These are phyloP conservation scores for Zaprionus nigranus DNA, from an alignment of 1,140 invertebrate species.

Conservation along the genomic window DNA sequence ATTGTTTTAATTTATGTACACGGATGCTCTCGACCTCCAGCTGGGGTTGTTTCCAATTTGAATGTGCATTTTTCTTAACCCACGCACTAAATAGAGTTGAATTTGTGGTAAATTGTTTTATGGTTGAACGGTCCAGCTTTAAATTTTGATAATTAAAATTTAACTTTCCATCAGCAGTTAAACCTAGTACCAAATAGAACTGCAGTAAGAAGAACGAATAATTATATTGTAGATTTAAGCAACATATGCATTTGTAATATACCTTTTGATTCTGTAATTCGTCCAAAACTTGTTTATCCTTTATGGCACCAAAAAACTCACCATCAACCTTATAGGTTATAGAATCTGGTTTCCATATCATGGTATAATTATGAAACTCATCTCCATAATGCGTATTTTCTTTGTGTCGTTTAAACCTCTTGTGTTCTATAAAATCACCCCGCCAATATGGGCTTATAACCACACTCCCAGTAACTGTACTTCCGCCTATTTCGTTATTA, in stretches of 20 bases:
- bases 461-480: slow-evolving; percentile 3
- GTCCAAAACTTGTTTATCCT: not conserved
- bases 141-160: not conserved
- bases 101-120: not conserved
- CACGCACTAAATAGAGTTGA: not conserved
- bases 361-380: slow-evolving; percentile 87
- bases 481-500: slow-evolving; percentile 6
- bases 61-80: not conserved
- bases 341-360: slow-evolving; percentile 87
- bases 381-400: slow-evolving; percentile 85
- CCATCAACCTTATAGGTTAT: slow-evolving; percentile 86
- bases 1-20: slow-evolving; percentile 17
- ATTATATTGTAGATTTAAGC: not conserved
- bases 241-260: not conserved
- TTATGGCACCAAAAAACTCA: slow-evolving; percentile 50
- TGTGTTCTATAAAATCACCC: not conserved
- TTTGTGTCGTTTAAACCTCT: not conserved
- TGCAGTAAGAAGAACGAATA: slow-evolving; percentile 84
- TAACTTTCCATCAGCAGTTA: slow-evolving; percentile 45
- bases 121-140: not conserved
- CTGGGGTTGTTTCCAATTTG: slow-evolving; percentile 10
- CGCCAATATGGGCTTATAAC: not conserved
- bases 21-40: slow-evolving; percentile 27
- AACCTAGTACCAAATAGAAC: slow-evolving; percentile 45
- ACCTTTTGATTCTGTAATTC: not conserved